Evolutionary conservation across 2,888 invertebrate species (phyloP).

Genomic region (Keiferia lycopersicella): DNA sequence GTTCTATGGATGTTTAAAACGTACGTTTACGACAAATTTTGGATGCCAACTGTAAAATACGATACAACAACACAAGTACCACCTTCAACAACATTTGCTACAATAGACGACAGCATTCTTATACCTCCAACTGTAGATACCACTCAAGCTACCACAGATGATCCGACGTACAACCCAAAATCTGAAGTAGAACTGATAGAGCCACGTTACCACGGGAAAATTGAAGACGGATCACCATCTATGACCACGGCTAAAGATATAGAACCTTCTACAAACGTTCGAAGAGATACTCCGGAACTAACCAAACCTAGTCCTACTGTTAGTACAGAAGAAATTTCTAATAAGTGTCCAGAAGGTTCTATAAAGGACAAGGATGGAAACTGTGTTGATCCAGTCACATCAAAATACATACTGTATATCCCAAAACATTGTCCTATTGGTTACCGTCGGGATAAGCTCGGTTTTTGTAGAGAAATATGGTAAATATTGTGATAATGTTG

Average conservation of each 20-base stretch:
- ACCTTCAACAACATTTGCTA: not conserved
- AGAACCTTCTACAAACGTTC: not conserved
- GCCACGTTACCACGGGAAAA: slow-evolving; percentile 56
- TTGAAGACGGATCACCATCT: slow-evolving; percentile 18
- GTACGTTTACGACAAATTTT: slow-evolving; percentile 52
- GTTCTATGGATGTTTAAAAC: slow-evolving; percentile 57
- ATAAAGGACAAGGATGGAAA: slow-evolving; percentile 49
- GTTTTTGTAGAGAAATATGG: slow-evolving; percentile 52
- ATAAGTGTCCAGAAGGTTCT: slow-evolving; percentile 50
- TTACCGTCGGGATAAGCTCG: slow-evolving; percentile 59
- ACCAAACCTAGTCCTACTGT: not conserved
- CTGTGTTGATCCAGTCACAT: slow-evolving; percentile 45
- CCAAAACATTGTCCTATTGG: slow-evolving; percentile 66
- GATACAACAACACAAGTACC: not conserved
- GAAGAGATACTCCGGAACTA: slow-evolving; percentile 24
- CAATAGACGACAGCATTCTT: slow-evolving; percentile 7
- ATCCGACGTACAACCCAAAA: slow-evolving; percentile 46
- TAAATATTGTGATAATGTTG: not conserved
- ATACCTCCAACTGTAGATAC: not conserved
- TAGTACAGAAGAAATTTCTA: not conserved
- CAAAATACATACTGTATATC: slow-evolving; percentile 58
- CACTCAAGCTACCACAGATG: slow-evolving; percentile 1
- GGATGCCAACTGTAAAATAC: not conserved
- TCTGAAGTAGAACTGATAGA: slow-evolving; percentile 65
- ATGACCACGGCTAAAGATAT: not conserved